A percentile compares a stretch with the other conserved stretches of the same genome.
Conservation (phyloP, 2,888 invertebrate species). For the Ectropis crepuscularia region DNA sequence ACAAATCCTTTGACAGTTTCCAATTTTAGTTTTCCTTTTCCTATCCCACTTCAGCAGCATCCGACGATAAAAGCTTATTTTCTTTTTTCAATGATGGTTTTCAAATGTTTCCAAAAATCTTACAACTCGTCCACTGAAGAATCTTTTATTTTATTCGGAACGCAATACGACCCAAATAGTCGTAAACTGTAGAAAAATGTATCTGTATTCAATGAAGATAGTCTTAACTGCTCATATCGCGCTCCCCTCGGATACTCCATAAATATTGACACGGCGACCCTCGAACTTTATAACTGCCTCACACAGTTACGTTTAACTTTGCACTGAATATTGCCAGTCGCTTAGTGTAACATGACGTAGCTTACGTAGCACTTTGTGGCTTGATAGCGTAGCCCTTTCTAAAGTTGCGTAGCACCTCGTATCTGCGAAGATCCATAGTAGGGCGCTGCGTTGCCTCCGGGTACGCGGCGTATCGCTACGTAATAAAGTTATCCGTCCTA, state of each 20-base stretch:
- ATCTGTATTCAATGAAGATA: slow-evolving; percentile 13
- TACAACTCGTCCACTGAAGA: not conserved
- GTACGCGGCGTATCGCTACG: slow-evolving; percentile 8
- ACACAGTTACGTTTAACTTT: slow-evolving; percentile 17
- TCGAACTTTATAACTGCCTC: slow-evolving; percentile 24
- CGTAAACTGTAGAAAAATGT: slow-evolving; percentile 5
- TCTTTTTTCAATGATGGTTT: not conserved
- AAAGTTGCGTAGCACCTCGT: slow-evolving; percentile 1
- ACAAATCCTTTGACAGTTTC: slow-evolving; percentile 33
- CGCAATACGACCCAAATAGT: not conserved
- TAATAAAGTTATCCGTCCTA: slow-evolving; percentile 62
- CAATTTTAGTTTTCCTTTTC: slow-evolving; percentile 31
- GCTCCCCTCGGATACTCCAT: slow-evolving; percentile 14
- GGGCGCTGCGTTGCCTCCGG: slow-evolving; percentile 3
- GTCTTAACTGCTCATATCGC: slow-evolving; percentile 20
- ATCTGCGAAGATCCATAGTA: slow-evolving; percentile 2
- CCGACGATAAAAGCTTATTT: slow-evolving; percentile 5
- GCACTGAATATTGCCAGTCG: slow-evolving; percentile 2
- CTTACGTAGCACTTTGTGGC: slow-evolving; percentile 5
- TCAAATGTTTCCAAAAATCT: not conserved
- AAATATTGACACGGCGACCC: slow-evolving; percentile 29
- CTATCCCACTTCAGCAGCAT: slow-evolving; percentile 9
- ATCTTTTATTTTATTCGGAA: not conserved
- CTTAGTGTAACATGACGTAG: slow-evolving; percentile 7
- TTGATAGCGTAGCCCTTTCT: not conserved